Conservation (phyloP, 2,888 invertebrate species). For the Campoletis raptor region DNA sequence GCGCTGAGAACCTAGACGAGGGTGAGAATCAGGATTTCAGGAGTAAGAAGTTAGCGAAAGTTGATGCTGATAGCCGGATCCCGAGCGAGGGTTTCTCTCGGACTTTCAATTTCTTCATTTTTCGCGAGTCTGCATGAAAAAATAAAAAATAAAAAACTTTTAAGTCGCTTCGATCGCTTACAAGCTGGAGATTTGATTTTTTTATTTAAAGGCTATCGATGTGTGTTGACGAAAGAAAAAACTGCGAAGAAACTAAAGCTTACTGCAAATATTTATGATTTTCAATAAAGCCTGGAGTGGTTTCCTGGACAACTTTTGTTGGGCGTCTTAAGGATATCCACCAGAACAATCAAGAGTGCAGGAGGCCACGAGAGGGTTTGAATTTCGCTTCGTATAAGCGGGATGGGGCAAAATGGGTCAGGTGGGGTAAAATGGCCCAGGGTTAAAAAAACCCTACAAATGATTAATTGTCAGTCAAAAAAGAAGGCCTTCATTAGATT, state of each 20-base stretch:
- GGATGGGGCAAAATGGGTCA: background rate
- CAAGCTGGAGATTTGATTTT: background rate
- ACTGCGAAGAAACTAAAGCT: background rate
- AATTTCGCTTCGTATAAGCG: background rate
- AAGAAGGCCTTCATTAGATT: background rate
- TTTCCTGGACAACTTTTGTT: slow-evolving; percentile 21
- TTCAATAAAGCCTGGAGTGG: slow-evolving; percentile 2
- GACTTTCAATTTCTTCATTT: slow-evolving; percentile 53
- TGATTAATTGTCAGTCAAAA: background rate
- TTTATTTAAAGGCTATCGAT: background rate
- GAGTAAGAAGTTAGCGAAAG: slow-evolving; percentile 63
- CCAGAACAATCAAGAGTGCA: slow-evolving; percentile 54
- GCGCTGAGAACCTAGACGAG: slow-evolving; percentile 78
- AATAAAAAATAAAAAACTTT: slow-evolving; percentile 15
- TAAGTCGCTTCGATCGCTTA: background rate
- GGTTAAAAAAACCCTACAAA: background rate
- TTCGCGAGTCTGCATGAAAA: background rate
- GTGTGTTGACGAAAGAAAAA: background rate
- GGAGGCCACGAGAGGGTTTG: slow-evolving; percentile 25
- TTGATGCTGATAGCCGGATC: slow-evolving; percentile 56
- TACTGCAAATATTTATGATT: background rate
- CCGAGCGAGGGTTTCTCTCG: slow-evolving; percentile 28
- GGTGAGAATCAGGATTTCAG: slow-evolving; percentile 78
- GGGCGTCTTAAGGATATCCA: slow-evolving; percentile 36
- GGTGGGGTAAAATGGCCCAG: background rate